Base-by-base conservation (phyloP, 2,113 vertebrate species). In the Hiodon tergisus region DNA sequence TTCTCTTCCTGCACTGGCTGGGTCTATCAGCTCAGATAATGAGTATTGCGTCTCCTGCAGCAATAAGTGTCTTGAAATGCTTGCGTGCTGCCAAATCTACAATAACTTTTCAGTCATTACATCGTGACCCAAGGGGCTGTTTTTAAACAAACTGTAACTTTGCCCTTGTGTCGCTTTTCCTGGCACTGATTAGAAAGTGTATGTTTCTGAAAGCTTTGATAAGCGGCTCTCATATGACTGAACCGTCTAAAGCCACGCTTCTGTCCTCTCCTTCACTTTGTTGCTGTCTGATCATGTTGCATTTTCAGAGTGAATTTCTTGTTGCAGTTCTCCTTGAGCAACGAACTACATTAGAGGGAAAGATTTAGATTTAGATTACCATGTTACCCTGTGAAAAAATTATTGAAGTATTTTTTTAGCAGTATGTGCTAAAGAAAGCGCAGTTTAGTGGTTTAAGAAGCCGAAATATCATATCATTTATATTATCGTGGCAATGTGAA, bases 151-250 rank as follows among this genome's bases (percentile, higher is more conserved):
- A 48, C 13, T 50, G 17, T 57, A 59, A 31, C 46, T 48, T 48
- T 46, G 14, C 13, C 16, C 17, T 46, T 31, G 48, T 3, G 5
- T 59, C 55, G 46, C 11, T 58, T 31, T 71, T 47, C 14, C 57
- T 71, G 55, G 54, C 57, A 70, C 16, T 47, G 69, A 70, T 70
- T 70, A 55, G 3, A 17, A 70, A 14, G 53, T 54, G 69, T 17
- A 46, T 57, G 69, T 31, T 58, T 31, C 53, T 17, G 17, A 17
- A 51, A 52, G 13, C 57, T 70, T 57, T 70, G 69, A 58, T 70
- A 46, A 57, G 57, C 7, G 47, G 4, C 53, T 4, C 53, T 70
- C 46, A 11, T 59, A 59, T 59, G 9, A 6, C 9, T 14, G n/a
- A 31, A 46, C 57, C 57, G 69, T 53, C 10, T 70, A 54, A 70